Percentiles rank a stretch among this genome's conserved stretches.
Conservation (phyloP, 2,888 invertebrate genomes). For the Sceliomorpha sp. region DNA sequence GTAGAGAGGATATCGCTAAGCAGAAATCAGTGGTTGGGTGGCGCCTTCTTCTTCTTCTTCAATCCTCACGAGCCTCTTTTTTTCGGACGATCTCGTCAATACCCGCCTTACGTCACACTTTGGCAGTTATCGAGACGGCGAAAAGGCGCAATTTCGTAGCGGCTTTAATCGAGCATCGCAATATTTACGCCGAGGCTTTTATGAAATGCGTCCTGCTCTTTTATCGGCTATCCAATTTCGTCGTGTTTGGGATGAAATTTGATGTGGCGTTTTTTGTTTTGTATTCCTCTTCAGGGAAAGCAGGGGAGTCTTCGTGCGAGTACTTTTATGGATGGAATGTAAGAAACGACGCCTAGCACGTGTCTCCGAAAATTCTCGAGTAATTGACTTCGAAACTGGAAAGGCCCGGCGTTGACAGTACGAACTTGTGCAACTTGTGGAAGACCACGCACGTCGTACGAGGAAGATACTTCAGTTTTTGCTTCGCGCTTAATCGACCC, state of each 20-base stretch:
- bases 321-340: no score
- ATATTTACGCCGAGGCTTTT: no score
- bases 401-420: slow-evolving; percentile 49
- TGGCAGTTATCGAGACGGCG: slow-evolving; percentile 57
- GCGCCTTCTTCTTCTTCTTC: slow-evolving; percentile 74
- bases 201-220: no score
- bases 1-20: slow-evolving; percentile 76
- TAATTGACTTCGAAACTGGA: slow-evolving; percentile 27
- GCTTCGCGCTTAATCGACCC: slow-evolving; percentile 74
- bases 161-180: no score
- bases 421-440: slow-evolving; percentile 32
- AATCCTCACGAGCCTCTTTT: slow-evolving; percentile 47
- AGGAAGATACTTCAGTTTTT: slow-evolving; percentile 72
- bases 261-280: no score
- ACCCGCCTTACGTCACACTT: slow-evolving; percentile 49
- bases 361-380: slow-evolving; percentile 38
- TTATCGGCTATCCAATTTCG: no score
- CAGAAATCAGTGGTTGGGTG: slow-evolving; percentile 77
- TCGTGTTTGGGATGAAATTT: no score
- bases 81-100: slow-evolving; percentile 44
- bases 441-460: slow-evolving; percentile 79
- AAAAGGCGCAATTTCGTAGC: no score
- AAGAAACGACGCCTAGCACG: slow-evolving; percentile 49
- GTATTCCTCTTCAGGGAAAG: no score
- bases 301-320: no score